A percentile compares a stretch with the other conserved stretches of the same genome.
Conservation (phyloP, 2,888 invertebrate genomes). For the Anorthoa munda region DNA sequence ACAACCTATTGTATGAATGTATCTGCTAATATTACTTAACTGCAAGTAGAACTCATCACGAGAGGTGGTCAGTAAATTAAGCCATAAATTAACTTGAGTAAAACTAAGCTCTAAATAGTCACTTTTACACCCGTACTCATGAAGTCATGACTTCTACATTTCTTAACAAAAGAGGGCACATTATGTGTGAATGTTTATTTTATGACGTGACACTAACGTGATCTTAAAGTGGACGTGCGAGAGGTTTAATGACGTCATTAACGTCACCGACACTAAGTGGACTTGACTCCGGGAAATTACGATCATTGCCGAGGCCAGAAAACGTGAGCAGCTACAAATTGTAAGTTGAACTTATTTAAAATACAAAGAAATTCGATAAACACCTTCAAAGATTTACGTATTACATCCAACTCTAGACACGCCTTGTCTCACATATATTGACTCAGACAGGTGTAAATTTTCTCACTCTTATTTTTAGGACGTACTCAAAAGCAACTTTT, state of each 20-base stretch:
- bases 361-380: slow-evolving; percentile 6
- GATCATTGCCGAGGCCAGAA: slow-evolving; percentile 45
- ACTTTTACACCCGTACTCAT: slow-evolving; percentile 2
- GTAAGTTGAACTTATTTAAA: slow-evolving; percentile 22
- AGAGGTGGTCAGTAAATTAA: background rate
- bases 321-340: slow-evolving; percentile 40
- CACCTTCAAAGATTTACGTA: background rate
- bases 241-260: slow-evolving; percentile 67
- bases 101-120: slow-evolving; percentile 8
- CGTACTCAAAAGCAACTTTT: background rate
- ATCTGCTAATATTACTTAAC: too few species aligned
- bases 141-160: slow-evolving; percentile 44
- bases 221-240: slow-evolving; percentile 53
- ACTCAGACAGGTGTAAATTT: background rate
- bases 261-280: slow-evolving; percentile 63
- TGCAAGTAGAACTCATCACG: background rate
- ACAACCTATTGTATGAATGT: background rate
- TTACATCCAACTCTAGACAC: background rate
- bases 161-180: slow-evolving; percentile 49
- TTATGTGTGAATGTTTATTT: slow-evolving; percentile 63
- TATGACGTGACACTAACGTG: slow-evolving; percentile 61
- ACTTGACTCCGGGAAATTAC: slow-evolving; percentile 52
- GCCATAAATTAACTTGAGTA: background rate
- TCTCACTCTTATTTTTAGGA: background rate
- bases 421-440: background rate